Base-by-base conservation (phyloP, 2,797 vertebrate species). In the Acipenser ruthenus region DNA sequence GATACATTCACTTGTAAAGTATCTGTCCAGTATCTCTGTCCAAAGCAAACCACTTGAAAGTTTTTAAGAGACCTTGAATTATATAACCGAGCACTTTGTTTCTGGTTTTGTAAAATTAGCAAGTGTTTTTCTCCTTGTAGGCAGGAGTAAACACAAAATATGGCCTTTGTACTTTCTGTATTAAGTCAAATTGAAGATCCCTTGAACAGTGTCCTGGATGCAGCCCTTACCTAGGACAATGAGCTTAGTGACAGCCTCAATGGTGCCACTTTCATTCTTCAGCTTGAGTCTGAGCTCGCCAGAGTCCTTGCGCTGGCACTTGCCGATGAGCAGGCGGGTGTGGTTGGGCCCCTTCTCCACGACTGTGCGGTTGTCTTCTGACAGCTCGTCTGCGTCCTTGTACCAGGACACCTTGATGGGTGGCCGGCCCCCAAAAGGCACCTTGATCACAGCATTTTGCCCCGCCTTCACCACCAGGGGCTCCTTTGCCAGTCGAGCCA, bases 251-350 rank as follows among this genome's bases (percentile, higher is more conserved):
- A 83, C 2, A 1, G 89, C 88, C 70, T 90, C 88, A 12, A 70
- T 62, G 13, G 80, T 79, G 18, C 95, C 94, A 2, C 90, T 88
- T 18, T 90, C 75, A 0, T 93, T 97, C 79, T 79, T 93, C 67
- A 95, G 81, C 53, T 83, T 92, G 76, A 94, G 77, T 80, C 89
- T 90, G 78, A 96, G 91, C 71, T 84, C 88, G 68, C 93, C 93
- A 0, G 81, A 70, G 70, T 94, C 89, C 64, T 82, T 90, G 60
- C 92, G 88, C 72, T 87, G 70, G 0, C 86, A 78, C 51, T 83
- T 90, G 80, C 84, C 84, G 67, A 95, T 83, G 18, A 90, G 87
- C 69, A 96, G 77, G 6, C 80, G 83, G 10, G 88, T 90, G 71
- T 85, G 89, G 69, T 70, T 72, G 0, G 82, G 72, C 11, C 79